These are phyloP conservation scores for Euproctis similis DNA, from an alignment of 2,888 invertebrate species.

Conservation along the genomic window DNA sequence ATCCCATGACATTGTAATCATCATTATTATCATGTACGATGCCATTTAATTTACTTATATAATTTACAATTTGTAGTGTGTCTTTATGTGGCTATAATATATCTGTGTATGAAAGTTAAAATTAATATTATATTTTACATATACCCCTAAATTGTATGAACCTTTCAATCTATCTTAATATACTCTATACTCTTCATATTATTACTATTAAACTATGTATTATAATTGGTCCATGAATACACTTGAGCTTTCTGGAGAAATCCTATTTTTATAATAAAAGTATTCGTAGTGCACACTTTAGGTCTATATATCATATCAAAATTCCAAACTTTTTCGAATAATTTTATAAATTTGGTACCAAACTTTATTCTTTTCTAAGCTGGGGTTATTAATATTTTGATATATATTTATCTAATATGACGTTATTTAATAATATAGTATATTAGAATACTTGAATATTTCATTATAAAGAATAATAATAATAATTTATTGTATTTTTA, in stretches of 20 bases:
- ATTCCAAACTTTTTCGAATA: conserved; percentile 46
- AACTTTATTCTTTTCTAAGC: conserved; percentile 29
- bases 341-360: conserved; percentile 21
- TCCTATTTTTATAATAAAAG: conserved; percentile 68
- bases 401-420: conserved; percentile 32
- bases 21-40: too few relatives aligned
- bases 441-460: conserved; percentile 53
- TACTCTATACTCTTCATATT: too few relatives aligned
- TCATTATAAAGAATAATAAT: conserved; percentile 34
- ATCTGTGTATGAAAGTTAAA: background rate
- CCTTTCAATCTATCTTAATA: too few relatives aligned
- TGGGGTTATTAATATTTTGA: conserved; percentile 30
- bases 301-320: conserved; percentile 61
- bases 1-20: conserved; percentile 47
- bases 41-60: conserved; percentile 16
- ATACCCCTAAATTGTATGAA: too few relatives aligned
- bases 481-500: conserved; percentile 54
- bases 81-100: background rate
- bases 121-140: too few relatives aligned
- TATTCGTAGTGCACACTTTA: conserved; percentile 54
- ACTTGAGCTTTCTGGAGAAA: conserved; percentile 67
- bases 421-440: conserved; percentile 40
- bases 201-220: conserved; percentile 15
- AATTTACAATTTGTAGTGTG: conserved; percentile 11
- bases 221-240: conserved; percentile 61